phyloP scores from a whole-genome alignment of 2,888 invertebrate genomes.

The Rutpela maculata region DNA sequence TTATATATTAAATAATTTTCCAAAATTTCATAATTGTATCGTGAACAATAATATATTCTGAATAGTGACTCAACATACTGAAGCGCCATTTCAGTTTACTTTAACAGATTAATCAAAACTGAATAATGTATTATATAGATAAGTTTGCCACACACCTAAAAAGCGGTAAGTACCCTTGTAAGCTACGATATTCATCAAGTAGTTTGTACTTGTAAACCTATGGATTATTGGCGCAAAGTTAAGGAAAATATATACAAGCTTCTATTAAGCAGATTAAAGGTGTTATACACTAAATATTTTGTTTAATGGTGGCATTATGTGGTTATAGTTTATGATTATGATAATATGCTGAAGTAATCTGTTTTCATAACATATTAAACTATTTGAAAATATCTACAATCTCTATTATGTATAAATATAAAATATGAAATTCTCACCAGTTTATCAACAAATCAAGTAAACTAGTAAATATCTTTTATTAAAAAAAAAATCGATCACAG shows the following conservation, averaged over 20 bases:
- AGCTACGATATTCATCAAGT: conserved; percentile 52
- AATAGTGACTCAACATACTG: background rate
- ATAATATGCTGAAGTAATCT: too few species aligned
- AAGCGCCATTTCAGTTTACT: background rate
- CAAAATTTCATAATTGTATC: too few species aligned
- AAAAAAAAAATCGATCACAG: too few species aligned
- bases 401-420: too few species aligned
- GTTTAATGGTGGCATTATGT: background rate
- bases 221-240: conserved; percentile 52
- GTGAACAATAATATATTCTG: too few species aligned
- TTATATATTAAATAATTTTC: background rate
- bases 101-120: conserved; percentile 44
- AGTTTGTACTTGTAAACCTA: conserved; percentile 48
- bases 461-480: too few species aligned
- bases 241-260: conserved; percentile 46
- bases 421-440: too few species aligned
- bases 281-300: conserved; percentile 14
- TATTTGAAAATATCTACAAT: too few species aligned
- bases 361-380: too few species aligned
- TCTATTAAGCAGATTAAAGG: conserved; percentile 46
- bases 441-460: too few species aligned
- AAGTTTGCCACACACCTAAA: conserved; percentile 44
- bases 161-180: conserved; percentile 48
- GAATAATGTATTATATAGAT: conserved; percentile 47
- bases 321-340: too few species aligned